These are phyloP conservation scores for Cephalopachus bancanus DNA, from an alignment of 2,797 vertebrate species.

Conservation along the genomic window DNA sequence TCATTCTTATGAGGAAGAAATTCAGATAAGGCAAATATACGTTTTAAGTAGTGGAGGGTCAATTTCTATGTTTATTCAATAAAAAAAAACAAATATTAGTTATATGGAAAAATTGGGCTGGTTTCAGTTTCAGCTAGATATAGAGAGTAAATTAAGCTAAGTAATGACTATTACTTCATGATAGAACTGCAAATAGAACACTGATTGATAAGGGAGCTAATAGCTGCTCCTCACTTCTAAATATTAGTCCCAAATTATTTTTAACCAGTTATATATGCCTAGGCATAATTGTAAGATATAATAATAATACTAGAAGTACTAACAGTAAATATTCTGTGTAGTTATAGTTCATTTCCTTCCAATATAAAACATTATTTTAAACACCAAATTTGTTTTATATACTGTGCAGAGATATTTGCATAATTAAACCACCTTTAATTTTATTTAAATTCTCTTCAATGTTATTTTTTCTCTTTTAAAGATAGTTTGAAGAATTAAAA, in stretches of 20 bases:
- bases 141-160: slow-evolving; percentile 14
- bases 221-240: not conserved
- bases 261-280: not conserved
- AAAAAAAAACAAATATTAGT: no score
- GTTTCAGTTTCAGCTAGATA: not conserved
- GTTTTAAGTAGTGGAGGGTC: no score
- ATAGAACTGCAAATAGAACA: not conserved
- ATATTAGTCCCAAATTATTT: not conserved
- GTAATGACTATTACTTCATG: slow-evolving; percentile 17
- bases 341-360: not conserved
- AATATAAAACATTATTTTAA: slow-evolving; percentile 30
- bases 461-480: not conserved
- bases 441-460: not conserved
- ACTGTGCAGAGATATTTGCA: not conserved
- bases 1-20: no score
- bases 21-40: no score
- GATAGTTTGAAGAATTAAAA: not conserved
- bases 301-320: slow-evolving; percentile 9
- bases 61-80: no score
- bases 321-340: not conserved
- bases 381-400: not conserved
- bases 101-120: no score
- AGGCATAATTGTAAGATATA: not conserved
- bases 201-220: slow-evolving; percentile 21
- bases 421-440: not conserved